Evolutionary conservation across 2,113 vertebrate genomes (phyloP), one percentile per base, ranked within the genome.

Genomic region (Butorides virescens): DNA sequence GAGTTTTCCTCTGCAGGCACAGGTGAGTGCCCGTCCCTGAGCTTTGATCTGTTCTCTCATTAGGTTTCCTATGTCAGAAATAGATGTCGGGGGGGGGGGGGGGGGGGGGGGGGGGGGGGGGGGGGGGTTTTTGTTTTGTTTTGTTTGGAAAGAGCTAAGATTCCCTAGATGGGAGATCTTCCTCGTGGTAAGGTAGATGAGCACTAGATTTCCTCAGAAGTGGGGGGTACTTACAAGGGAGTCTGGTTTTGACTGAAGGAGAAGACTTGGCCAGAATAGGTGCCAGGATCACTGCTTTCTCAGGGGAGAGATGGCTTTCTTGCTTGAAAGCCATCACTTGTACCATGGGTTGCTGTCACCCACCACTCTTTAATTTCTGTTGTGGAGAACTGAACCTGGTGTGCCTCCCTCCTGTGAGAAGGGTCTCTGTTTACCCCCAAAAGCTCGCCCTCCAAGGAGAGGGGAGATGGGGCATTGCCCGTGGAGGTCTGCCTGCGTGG

Each of bases 81-180:
- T 7, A 37, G 25, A 53, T 42, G n/a, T n/a, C n/a, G n/a, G n/a
- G n/a, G n/a, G n/a, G n/a, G n/a, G n/a, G n/a, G n/a, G n/a, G n/a
- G n/a, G n/a, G n/a, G n/a, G n/a, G n/a, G 0, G 8, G 32, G 29
- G 17, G 2, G 39, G 39, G 39, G 42, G 42, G 42, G 1, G 0
- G 8, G 26, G 2, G 44, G 19, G 8, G 25, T 30, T 62, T 27
- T 61, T 8, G 0, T 5, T 80, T 78, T 74, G 2, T 2, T 59
- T 61, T 74, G 11, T 66, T 46, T 9, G 5, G 14, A 72, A 73
- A 47, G 22, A 62, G 5, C 19, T 32, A 17, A 15, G 13, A 37
- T 62, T 49, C 16, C 9, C 16, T 62, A 27, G 16, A 23, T 7
- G 9, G 29, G 19, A 71, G 6, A 29, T 46, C 12, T 74, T 73